phyloP scores from a whole-genome alignment of 2,888 invertebrate genomes.

The Pantelozetes paolii region DNA sequence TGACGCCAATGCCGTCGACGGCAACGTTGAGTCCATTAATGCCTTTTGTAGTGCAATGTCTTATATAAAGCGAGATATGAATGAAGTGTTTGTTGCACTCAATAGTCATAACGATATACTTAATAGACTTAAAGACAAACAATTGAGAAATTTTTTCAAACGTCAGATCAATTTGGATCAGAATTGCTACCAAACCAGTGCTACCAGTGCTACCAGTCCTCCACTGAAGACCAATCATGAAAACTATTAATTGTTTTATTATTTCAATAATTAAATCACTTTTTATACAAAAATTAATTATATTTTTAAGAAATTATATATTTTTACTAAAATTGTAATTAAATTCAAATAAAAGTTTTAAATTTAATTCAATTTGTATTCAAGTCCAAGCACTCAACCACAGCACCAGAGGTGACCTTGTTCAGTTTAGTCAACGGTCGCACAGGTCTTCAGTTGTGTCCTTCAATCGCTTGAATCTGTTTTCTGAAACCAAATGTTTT shows the following conservation, averaged over 20 bases:
- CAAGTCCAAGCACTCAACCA: too few species aligned
- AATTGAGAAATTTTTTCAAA: slow-evolving; percentile 42
- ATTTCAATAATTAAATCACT: too few species aligned
- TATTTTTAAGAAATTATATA: too few species aligned
- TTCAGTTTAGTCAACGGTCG: too few species aligned
- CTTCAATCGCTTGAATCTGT: too few species aligned
- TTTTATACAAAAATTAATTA: too few species aligned
- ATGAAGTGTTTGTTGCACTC: slow-evolving; percentile 24
- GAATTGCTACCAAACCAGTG: not conserved
- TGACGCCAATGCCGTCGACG: not conserved
- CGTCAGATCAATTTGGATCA: slow-evolving; percentile 42
- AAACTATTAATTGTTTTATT: not conserved
- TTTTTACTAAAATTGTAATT: too few species aligned
- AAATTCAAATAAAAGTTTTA: too few species aligned
- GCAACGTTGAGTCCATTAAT: slow-evolving; percentile 5
- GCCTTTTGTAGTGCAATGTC: slow-evolving; percentile 17
- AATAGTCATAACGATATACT: slow-evolving; percentile 42
- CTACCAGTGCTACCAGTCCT: not conserved
- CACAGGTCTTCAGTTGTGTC: too few species aligned
- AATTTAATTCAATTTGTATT: too few species aligned
- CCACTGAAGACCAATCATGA: slow-evolving; percentile 12
- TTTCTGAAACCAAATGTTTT: too few species aligned
- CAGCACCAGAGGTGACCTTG: too few species aligned
- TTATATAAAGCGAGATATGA: slow-evolving; percentile 32
- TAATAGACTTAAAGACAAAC: slow-evolving; percentile 39